Percentiles rank a stretch among this genome's conserved stretches.
These are phyloP conservation scores for Damaliscus lunatus DNA, from an alignment of 2,113 vertebrate species.

Conservation along the genomic window DNA sequence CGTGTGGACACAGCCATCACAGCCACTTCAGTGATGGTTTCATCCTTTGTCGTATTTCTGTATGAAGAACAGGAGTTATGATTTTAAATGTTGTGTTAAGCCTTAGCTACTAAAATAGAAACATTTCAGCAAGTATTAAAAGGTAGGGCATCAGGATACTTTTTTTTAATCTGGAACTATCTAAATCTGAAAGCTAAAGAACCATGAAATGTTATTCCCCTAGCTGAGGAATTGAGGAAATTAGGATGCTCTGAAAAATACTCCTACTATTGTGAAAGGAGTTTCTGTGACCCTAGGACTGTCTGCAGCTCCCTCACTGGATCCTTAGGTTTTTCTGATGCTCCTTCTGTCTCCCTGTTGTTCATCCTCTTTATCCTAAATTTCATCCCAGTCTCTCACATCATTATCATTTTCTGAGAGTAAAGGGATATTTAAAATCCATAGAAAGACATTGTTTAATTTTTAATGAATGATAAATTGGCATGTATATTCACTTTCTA, in stretches of 20 bases:
- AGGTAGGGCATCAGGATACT: background rate
- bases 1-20: rapidly evolving
- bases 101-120: background rate
- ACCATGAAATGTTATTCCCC: background rate
- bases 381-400: background rate
- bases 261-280: background rate
- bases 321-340: background rate
- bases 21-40: background rate
- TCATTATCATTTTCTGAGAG: background rate
- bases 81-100: background rate
- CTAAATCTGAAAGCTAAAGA: background rate
- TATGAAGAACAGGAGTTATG: background rate
- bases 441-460: background rate
- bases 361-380: background rate
- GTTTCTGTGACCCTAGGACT: background rate
- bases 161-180: background rate
- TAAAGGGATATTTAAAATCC: background rate
- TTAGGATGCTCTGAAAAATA: background rate
- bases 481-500: background rate
- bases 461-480: background rate
- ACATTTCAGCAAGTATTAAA: background rate
- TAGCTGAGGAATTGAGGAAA: background rate
- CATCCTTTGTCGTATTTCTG: background rate
- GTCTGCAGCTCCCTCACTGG: background rate
- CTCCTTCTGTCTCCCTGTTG: background rate